Percentiles rank a stretch among this genome's conserved stretches.
phyloP scores from a whole-genome alignment of 2,113 vertebrate genomes.

The Erythrolamprus reginae region DNA sequence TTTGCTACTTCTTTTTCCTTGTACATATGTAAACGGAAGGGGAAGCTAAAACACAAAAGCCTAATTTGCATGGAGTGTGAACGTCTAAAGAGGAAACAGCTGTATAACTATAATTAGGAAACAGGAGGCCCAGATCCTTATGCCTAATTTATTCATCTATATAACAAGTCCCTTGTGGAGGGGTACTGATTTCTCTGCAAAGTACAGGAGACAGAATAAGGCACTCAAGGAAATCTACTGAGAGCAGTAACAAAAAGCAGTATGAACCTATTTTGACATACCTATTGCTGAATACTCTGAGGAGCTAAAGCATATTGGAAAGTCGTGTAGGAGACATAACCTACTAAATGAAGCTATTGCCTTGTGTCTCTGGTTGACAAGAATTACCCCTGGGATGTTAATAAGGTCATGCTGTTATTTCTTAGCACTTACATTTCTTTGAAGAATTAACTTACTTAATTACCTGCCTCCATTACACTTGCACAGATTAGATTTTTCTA shows the following conservation, averaged over 20 bases:
- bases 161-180: not conserved
- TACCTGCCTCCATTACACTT: not conserved
- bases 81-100: slow-evolving; percentile 21
- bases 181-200: not conserved
- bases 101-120: slow-evolving; percentile 21
- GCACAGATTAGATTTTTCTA: not conserved
- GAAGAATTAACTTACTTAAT: not conserved
- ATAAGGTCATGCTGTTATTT: not conserved
- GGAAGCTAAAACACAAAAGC: not conserved
- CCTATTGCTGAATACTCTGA: accelerated
- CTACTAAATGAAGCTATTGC: not conserved
- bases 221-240: not conserved
- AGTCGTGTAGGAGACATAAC: not conserved
- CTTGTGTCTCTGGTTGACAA: not conserved
- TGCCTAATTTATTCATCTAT: not conserved
- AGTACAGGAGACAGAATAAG: not conserved
- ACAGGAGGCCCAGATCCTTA: slow-evolving; percentile 10
- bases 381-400: not conserved
- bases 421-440: not conserved
- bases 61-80: slow-evolving; percentile 9
- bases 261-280: not conserved
- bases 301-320: not conserved
- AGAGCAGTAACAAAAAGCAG: not conserved
- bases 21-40: not conserved
- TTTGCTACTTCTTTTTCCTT: not conserved